These are phyloP conservation scores for Seriola rivoliana DNA, from an alignment of 2,113 vertebrate species.

Conservation along the genomic window DNA sequence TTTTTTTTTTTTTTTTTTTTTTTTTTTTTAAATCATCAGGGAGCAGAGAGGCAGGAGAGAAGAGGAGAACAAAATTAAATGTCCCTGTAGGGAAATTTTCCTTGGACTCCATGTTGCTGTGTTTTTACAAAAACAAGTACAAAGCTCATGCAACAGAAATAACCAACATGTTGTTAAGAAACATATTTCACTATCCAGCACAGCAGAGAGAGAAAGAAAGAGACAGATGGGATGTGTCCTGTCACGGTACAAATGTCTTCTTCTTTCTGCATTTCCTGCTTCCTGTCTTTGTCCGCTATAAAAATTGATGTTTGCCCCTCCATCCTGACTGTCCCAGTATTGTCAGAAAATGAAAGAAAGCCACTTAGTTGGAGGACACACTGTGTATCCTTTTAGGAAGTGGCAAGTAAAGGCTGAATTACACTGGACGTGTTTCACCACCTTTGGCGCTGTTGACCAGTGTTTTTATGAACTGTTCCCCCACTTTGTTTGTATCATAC, in stretches of 20 bases:
- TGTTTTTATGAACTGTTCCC: not conserved
- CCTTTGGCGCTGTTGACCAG: not conserved
- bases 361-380: conserved; percentile 22
- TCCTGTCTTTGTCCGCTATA: conserved; percentile 33
- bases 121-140: not conserved
- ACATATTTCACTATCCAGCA: not conserved
- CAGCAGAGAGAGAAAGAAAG: not conserved
- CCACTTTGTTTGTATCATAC: not conserved
- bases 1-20: no score
- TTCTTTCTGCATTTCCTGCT: conserved; percentile 8
- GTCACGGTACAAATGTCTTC: not conserved
- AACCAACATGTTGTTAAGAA: not conserved
- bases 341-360: conserved; percentile 26
- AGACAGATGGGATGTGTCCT: conserved; percentile 21
- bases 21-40: not conserved
- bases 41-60: not conserved
- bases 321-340: not conserved
- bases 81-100: conserved; percentile 15
- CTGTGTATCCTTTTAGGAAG: conserved; percentile 11
- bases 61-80: not conserved
- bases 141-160: not conserved
- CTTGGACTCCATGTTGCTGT: not conserved
- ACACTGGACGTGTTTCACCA: not conserved
- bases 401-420: not conserved
- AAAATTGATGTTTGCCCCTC: conserved; percentile 43